These are phyloP conservation scores for Hydropsyche tenuis DNA, from an alignment of 1,140 invertebrate genomes.

Conservation along the genomic window DNA sequence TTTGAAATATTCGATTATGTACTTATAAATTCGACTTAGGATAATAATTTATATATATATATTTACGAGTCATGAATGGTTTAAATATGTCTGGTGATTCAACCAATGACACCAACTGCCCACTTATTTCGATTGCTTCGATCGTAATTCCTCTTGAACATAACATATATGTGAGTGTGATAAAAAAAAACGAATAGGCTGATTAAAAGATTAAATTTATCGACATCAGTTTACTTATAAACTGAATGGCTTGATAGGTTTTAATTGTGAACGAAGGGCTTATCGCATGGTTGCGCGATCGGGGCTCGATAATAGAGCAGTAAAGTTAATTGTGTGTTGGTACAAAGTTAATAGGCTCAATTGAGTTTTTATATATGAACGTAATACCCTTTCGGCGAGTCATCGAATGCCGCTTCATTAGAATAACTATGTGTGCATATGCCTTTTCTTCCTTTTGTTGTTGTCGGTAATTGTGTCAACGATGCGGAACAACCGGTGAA, in stretches of 20 bases:
- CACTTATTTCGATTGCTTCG: not conserved
- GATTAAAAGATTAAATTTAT: not conserved
- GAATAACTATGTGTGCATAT: not conserved
- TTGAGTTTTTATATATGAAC: not conserved
- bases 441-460: not conserved
- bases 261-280: not conserved
- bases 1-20: too few relatives aligned
- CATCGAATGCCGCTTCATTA: conserved; percentile 2
- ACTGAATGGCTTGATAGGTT: not conserved
- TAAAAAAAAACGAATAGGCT: not conserved
- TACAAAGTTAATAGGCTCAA: not conserved
- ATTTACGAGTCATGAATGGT: too few relatives aligned
- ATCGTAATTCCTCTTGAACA: not conserved
- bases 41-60: too few relatives aligned
- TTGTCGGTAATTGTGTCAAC: conserved; percentile 18
- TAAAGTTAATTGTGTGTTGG: not conserved
- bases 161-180: not conserved
- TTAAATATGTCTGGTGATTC: not conserved
- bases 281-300: not conserved
- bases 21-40: too few relatives aligned
- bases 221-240: not conserved
- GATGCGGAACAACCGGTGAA: conserved; percentile 12
- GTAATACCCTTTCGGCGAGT: not conserved
- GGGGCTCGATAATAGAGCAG: not conserved
- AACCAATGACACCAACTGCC: conserved; percentile 5